Conservation (phyloP, 2,888 invertebrate genomes). For the Nemotelus pantherinus region DNA sequence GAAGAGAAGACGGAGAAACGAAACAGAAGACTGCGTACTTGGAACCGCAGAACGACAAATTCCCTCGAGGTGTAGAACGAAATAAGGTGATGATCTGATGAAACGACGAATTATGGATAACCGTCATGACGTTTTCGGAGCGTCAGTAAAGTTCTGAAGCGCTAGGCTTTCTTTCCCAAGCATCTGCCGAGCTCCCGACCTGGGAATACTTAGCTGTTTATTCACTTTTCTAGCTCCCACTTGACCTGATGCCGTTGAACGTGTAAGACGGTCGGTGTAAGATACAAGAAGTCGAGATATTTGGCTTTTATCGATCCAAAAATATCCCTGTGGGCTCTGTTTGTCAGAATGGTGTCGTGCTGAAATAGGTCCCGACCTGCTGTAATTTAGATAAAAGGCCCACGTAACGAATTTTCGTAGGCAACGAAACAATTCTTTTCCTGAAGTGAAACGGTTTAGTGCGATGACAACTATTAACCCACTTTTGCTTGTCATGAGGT, state of each 20-base stretch:
- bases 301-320: conserved; percentile 26
- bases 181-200: neutral
- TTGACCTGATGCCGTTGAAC: neutral
- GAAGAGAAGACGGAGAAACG: neutral
- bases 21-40: neutral
- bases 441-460: neutral
- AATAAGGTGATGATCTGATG: conserved; percentile 31
- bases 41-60: neutral
- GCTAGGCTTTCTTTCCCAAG: neutral
- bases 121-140: conserved; percentile 28
- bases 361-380: conserved; percentile 12
- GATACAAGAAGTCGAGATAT: conserved; percentile 10
- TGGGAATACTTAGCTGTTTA: neutral
- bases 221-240: neutral
- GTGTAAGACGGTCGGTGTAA: neutral
- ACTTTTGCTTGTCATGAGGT: no score
- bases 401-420: conserved; percentile 25
- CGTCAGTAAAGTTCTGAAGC: neutral
- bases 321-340: conserved; percentile 13
- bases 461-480: no score
- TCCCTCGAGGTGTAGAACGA: neutral
- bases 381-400: conserved; percentile 32
- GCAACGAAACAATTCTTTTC: conserved; percentile 15
- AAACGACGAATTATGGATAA: conserved; percentile 39
- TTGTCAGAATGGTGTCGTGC: conserved; percentile 8